Percentiles rank a stretch among this genome's conserved stretches.
phyloP scores from a whole-genome alignment of 2,888 invertebrate species.

The Phaedon cochleariae region DNA sequence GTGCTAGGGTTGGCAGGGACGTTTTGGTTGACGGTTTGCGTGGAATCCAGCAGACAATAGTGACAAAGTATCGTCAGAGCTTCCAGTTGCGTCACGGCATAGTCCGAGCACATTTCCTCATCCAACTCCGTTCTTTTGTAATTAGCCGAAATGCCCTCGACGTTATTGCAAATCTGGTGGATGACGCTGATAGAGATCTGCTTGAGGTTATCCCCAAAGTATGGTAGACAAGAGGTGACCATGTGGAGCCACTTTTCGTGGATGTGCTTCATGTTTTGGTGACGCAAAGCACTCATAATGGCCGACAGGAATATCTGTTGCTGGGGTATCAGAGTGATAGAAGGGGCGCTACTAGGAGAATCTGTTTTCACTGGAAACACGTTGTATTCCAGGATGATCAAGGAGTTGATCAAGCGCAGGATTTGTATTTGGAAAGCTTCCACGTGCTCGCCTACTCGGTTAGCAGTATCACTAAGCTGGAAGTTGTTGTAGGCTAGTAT shows the following conservation, averaged over 20 bases:
- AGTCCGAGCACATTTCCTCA: conserved; percentile 75
- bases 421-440: conserved; percentile 76
- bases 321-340: conserved; percentile 75
- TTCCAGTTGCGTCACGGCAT: conserved; percentile 79
- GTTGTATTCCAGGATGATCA: conserved; percentile 80
- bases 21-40: conserved; percentile 58
- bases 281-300: conserved; percentile 77
- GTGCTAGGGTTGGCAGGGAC: conserved; percentile 60
- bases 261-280: conserved; percentile 74
- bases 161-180: conserved; percentile 80
- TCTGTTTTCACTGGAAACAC: conserved; percentile 61
- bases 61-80: conserved; percentile 81
- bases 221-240: conserved; percentile 82
- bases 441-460: conserved; percentile 69
- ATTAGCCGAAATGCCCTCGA: conserved; percentile 67
- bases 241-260: conserved; percentile 87
- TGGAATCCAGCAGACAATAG: conserved; percentile 78
- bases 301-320: conserved; percentile 86
- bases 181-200: conserved; percentile 81
- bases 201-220: conserved; percentile 78
- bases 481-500: conserved; percentile 79
- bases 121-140: conserved; percentile 61
- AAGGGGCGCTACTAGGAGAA: conserved; percentile 67
- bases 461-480: conserved; percentile 65
- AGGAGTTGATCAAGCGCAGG: conserved; percentile 72